Percentiles rank a stretch among this genome's conserved stretches.
Conservation (phyloP, 2,888 invertebrate genomes). For the Mycalesis mineus region DNA sequence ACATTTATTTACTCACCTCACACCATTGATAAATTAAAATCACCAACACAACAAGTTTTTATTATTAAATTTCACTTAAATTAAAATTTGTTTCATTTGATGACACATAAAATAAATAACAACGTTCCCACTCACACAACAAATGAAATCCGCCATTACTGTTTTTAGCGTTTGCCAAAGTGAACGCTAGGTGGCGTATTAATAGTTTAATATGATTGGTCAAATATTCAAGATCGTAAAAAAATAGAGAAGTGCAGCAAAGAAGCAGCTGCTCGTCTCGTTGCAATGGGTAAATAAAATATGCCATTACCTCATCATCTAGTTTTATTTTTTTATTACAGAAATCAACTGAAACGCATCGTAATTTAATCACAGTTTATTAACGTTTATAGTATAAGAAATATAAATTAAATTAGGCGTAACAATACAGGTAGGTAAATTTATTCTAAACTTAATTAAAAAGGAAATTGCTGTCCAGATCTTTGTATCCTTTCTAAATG, state of each 20-base stretch:
- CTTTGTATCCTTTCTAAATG: slow-evolving; percentile 89
- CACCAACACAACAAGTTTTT: slow-evolving; percentile 9
- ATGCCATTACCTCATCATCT: not conserved
- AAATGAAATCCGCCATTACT: slow-evolving; percentile 68
- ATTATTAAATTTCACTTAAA: slow-evolving; percentile 10
- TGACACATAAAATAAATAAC: slow-evolving; percentile 37
- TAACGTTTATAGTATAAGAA: slow-evolving; percentile 32
- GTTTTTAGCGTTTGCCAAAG: slow-evolving; percentile 43
- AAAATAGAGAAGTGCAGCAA: not conserved
- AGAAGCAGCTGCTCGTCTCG: not conserved
- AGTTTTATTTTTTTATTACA: not conserved
- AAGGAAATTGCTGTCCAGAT: slow-evolving; percentile 72
- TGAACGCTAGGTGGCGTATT: slow-evolving; percentile 60
- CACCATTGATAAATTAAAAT: slow-evolving; percentile 10
- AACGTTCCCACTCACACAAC: slow-evolving; percentile 54
- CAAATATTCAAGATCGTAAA: not conserved
- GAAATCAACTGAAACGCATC: not conserved
- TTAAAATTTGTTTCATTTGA: slow-evolving; percentile 28
- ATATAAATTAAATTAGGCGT: slow-evolving; percentile 43
- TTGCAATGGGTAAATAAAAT: not conserved
- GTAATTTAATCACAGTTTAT: slow-evolving; percentile 27
- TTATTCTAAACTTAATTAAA: slow-evolving; percentile 46
- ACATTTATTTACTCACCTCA: slow-evolving; percentile 42
- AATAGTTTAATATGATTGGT: slow-evolving; percentile 45
- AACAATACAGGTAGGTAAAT: slow-evolving; percentile 47